Evolutionary conservation across 2,797 vertebrate genomes (phyloP).

Genomic region (Oceanodroma leucorhoa): DNA sequence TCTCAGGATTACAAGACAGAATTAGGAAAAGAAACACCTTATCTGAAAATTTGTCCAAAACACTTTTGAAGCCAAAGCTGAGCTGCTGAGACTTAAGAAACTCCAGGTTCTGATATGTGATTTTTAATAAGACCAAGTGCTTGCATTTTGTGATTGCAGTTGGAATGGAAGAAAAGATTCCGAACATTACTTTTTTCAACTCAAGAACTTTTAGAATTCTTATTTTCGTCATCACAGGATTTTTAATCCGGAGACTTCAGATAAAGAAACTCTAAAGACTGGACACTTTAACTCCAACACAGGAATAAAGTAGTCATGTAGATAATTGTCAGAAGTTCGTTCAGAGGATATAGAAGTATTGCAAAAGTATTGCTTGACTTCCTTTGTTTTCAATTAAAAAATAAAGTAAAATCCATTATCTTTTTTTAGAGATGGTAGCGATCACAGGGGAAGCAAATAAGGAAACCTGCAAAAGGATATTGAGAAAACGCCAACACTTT

Average conservation of each 20-base stretch:
- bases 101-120: background rate
- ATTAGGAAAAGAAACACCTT: background rate
- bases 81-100: background rate
- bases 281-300: background rate
- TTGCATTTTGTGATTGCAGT: background rate
- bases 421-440: background rate
- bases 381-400: constrained; percentile 3
- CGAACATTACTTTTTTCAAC: background rate
- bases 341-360: background rate
- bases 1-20: background rate
- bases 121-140: background rate
- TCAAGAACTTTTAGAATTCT: background rate
- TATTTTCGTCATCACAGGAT: background rate
- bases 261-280: background rate
- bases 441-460: background rate
- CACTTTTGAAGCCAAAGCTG: background rate
- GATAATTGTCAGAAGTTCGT: background rate
- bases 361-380: background rate
- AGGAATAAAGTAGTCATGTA: background rate
- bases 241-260: background rate
- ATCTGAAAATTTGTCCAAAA: background rate
- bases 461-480: background rate
- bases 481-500: background rate
- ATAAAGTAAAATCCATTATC: background rate
- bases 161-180: background rate